Evolutionary conservation across 2,888 invertebrate genomes (phyloP), one percentile per base, ranked within the genome.

Genomic region (Rhagonycha lutea): DNA sequence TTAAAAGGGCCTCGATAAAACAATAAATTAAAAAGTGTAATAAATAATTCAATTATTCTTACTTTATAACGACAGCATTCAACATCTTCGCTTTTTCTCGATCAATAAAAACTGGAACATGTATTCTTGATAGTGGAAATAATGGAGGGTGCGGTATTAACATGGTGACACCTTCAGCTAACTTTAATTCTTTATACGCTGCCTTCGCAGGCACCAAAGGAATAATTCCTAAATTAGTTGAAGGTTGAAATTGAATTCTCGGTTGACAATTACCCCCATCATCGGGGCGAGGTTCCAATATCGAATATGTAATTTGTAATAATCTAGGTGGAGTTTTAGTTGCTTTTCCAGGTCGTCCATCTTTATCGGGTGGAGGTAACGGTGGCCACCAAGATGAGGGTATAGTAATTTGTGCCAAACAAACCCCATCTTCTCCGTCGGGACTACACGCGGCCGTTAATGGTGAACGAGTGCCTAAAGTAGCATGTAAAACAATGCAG

Each of bases 351-450:
- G 85, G 84, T 23, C 87, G 89, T 10, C 91, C 91, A 80, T 92
- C 91, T 60, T 91, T 92, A 76, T 91, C 91, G 0, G 92, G 92
- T 0, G 91, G 89, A 4, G 92, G 92, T 74, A 93, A 85, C 0
- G 95, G 92, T 18, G 94, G 92, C 97, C 98, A 98, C 98, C 98
- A 98, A 72, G 93, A 92, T 10, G 96, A 93, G 0, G 98, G 98
- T 60, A 98, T 92, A 1, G 95, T 94, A 74, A 96, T 89, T 83
- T 89, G 86, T 0, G 96, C 96, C 72, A 98, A 91, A 86, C 98
- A 98, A 0, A 97, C 97, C 0, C 97, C 96, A 85, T 97, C 96
- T 85, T 96, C 95, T 11, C 96, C 95, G 86, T 96, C 96, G 1
- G 98, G 97, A 83, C 96, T 96, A 88, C 98, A 98, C n/a, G 96